Evolutionary conservation across 2,113 vertebrate species (phyloP).

Genomic region (Oryzias curvinotus): DNA sequence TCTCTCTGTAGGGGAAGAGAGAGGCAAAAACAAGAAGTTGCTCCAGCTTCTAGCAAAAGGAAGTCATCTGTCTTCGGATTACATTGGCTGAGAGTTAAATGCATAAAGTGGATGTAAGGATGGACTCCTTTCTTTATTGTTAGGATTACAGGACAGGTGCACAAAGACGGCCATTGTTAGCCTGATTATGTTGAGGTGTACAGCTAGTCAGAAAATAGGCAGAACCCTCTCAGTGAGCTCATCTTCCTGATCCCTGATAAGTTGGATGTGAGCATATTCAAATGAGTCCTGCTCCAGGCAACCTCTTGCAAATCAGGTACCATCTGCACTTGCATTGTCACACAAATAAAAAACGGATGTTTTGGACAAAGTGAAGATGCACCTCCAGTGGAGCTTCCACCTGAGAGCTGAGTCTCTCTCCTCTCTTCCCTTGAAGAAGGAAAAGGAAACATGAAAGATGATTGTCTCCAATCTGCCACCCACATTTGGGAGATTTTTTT

Average conservation of each 20-base stretch:
- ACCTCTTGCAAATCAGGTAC: constrained; percentile 79
- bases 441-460: constrained; percentile 44
- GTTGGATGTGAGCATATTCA: constrained; percentile 77
- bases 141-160: constrained; percentile 63
- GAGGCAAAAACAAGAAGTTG: constrained; percentile 76
- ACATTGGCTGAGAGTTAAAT: constrained; percentile 57
- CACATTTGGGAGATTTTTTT: constrained; percentile 61
- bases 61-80: constrained; percentile 62
- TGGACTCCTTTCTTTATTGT: constrained; percentile 45
- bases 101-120: constrained; percentile 50
- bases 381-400: constrained; percentile 41
- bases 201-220: constrained; percentile 44
- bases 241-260: constrained; percentile 71
- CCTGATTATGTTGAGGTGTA: constrained; percentile 43
- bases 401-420: constrained; percentile 28
- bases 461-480: constrained; percentile 67
- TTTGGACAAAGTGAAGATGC: constrained; percentile 58
- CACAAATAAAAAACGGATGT: constrained; percentile 79
- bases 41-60: constrained; percentile 68
- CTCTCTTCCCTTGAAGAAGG: constrained; percentile 11
- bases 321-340: constrained; percentile 71
- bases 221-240: constrained; percentile 53
- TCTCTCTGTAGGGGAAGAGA: constrained; percentile 65
- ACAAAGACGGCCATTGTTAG: constrained; percentile 44
- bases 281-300: constrained; percentile 73